Evolutionary conservation across 2,888 invertebrate genomes (phyloP), one percentile per base, ranked within the genome.

Genomic region (Bellardia pandia): DNA sequence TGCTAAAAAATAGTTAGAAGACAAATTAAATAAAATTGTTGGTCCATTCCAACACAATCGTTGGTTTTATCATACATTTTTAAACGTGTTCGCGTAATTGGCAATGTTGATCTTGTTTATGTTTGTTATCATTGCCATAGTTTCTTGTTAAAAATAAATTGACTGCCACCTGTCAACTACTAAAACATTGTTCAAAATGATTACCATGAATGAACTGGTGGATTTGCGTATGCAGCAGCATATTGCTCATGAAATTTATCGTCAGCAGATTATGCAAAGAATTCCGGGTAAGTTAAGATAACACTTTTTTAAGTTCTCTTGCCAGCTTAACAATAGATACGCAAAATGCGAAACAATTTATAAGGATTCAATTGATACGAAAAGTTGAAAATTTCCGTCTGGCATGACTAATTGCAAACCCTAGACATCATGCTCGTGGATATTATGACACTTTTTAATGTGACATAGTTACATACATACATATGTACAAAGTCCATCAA

Each of bases 161-260:
- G 53, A 40, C 51, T 13, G 51, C 51, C 42, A 30, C 64, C 40
- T 56, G 58, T 45, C 58, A 40, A 60, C 16, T 66, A 2, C 13
- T 42, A 2, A 37, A 56, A 0, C 13, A 4, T 42, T 45, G 9
- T 3, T 58, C 66, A 90, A 91, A 74, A 93, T 93, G 93, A 91
- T 93, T 86, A 92, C 93, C 77, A 93, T 94, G 93, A 93, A 93
- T 90, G 93, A 94, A 84, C 89, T 93, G 82, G 93, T 93, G 91
- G 94, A 94, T 90, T 91, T 94, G 91, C 90, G 93, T 88, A 93
- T 94, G 92, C 93, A 93, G 85, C 94, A 94, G 88, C 94, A 94
- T 89, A 91, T 94, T 85, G 94, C 94, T 11, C 94, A 94, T 86
- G 94, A 94, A 90, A 91, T 94, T 7, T 94, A 94, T 88, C 92